These are phyloP conservation scores for Sarcophaga rosellei DNA, from an alignment of 2,888 invertebrate genomes.

Conservation along the genomic window DNA sequence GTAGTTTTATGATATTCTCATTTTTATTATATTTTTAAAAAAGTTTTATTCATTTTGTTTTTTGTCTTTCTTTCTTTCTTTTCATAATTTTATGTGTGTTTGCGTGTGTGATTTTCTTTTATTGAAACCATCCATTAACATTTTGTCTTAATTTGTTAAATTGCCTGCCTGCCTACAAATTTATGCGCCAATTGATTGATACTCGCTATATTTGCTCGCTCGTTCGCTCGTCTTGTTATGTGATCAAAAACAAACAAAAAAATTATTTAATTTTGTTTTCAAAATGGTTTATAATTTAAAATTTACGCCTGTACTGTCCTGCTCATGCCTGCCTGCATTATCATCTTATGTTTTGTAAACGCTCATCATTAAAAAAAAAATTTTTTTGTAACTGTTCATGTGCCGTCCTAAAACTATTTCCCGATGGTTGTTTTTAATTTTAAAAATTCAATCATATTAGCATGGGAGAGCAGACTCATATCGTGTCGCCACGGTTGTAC, in stretches of 20 bases:
- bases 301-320: neutral
- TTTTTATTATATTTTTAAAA: constrained; percentile 18
- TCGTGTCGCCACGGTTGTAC: constrained; percentile 96
- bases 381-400: constrained; percentile 54
- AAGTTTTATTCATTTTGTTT: constrained; percentile 56
- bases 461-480: constrained; percentile 98
- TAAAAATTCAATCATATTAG: constrained; percentile 82
- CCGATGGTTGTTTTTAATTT: constrained; percentile 43
- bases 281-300: constrained; percentile 5
- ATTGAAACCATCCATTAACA: neutral
- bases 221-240: constrained; percentile 23
- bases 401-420: constrained; percentile 42
- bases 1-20: neutral
- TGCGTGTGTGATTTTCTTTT: neutral
- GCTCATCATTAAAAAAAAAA: neutral
- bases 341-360: constrained; percentile 14
- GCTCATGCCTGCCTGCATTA: neutral
- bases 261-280: constrained; percentile 12
- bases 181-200: constrained; percentile 48
- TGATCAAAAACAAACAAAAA: neutral
- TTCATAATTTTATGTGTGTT: neutral
- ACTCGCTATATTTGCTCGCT: neutral
- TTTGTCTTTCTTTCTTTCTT: constrained; percentile 57
- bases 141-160: neutral
- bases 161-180: constrained; percentile 34